A percentile compares a stretch with the other conserved stretches of the same genome.
Evolutionary conservation across 2,888 invertebrate genomes (phyloP).

Genomic region (Hipparchia semele): DNA sequence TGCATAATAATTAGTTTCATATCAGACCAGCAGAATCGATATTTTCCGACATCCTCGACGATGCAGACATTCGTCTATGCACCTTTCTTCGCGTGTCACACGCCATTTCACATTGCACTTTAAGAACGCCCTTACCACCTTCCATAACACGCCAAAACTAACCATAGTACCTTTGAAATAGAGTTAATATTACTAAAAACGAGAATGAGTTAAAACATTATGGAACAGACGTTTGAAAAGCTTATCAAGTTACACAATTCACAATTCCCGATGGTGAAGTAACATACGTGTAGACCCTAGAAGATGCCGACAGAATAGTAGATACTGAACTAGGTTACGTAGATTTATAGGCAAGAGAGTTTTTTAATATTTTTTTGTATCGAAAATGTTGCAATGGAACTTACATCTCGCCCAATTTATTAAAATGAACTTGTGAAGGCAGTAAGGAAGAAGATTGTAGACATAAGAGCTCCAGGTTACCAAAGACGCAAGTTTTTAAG

Average conservation of each 20-base stretch:
- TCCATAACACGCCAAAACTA: slow-evolving; percentile 18
- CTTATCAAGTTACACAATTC: slow-evolving; percentile 71
- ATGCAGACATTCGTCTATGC: slow-evolving; percentile 70
- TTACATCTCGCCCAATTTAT: too few relatives aligned
- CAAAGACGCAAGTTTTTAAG: too few relatives aligned
- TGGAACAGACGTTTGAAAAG: slow-evolving; percentile 40
- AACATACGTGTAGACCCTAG: slow-evolving; percentile 8
- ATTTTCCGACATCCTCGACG: slow-evolving; percentile 60
- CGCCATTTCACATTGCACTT: slow-evolving; percentile 53
- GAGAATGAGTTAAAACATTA: slow-evolving; percentile 23
- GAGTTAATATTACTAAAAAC: slow-evolving; percentile 32
- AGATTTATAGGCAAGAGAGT: too few relatives aligned
- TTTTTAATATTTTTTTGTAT: too few relatives aligned
- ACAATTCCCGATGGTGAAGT: slow-evolving; percentile 57
- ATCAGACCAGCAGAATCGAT: slow-evolving; percentile 61
- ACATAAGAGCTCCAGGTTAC: too few relatives aligned
- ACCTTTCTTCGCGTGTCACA: slow-evolving; percentile 69
- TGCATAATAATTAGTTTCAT: slow-evolving; percentile 64
- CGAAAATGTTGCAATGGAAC: too few relatives aligned
- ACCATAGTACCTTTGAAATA: not conserved
- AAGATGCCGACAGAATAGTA: not conserved
- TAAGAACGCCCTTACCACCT: slow-evolving; percentile 41
- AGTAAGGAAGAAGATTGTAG: too few relatives aligned
- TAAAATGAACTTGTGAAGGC: too few relatives aligned
- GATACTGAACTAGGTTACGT: not conserved